These are phyloP conservation scores for Radopholus similis DNA, from an alignment of 1,140 invertebrate genomes.

Conservation along the genomic window DNA sequence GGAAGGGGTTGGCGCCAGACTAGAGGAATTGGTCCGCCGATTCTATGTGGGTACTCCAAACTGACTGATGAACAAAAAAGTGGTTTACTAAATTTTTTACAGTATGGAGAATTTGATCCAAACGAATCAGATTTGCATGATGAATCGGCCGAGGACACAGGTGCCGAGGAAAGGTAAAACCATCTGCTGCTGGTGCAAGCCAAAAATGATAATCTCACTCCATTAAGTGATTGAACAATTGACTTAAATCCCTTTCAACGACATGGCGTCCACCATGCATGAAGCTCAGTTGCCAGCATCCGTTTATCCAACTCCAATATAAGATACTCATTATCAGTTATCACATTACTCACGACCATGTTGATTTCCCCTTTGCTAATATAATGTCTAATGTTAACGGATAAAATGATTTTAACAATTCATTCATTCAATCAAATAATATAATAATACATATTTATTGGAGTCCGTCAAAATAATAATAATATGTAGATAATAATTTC, in stretches of 20 bases:
- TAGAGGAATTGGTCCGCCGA: neutral
- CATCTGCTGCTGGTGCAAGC: neutral
- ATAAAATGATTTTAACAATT: neutral
- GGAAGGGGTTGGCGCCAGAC: neutral
- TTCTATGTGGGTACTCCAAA: neutral
- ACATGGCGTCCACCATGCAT: neutral
- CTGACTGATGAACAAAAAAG: neutral
- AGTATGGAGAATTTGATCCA: constrained; percentile 24
- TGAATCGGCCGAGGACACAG: neutral
- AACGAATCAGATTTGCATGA: neutral
- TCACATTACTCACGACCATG: neutral
- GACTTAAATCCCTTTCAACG: neutral
- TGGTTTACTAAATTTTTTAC: neutral
- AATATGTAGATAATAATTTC: too few relatives aligned
- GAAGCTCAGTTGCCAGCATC: neutral
- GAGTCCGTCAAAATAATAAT: too few relatives aligned
- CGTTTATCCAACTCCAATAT: neutral
- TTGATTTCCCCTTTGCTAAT: neutral
- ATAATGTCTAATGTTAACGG: neutral
- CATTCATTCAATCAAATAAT: too few relatives aligned
- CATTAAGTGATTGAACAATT: neutral
- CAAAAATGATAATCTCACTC: too few relatives aligned
- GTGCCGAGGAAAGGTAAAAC: neutral
- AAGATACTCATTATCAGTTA: neutral
- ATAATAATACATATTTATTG: too few relatives aligned